These are phyloP conservation scores for Myotis pilosus DNA, from an alignment of 2,797 vertebrate genomes.

Conservation along the genomic window DNA sequence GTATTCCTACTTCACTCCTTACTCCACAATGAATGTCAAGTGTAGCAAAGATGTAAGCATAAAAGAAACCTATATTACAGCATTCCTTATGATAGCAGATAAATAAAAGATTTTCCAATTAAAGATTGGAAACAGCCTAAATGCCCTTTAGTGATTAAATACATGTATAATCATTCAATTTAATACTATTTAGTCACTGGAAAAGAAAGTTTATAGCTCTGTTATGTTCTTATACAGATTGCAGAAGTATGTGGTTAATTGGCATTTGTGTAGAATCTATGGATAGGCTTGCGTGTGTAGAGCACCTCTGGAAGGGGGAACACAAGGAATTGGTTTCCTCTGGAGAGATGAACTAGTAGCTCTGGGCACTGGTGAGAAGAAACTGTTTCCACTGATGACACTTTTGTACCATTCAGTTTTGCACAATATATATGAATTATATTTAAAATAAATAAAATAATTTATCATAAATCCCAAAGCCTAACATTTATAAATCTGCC, in stretches of 20 bases:
- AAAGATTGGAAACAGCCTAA: neutral
- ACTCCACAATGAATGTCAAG: conserved; percentile 31
- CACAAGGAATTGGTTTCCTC: neutral
- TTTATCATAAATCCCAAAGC: conserved; percentile 26
- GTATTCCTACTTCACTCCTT: neutral
- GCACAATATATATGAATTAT: neutral
- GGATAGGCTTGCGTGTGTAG: neutral
- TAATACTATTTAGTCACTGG: neutral
- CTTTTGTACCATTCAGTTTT: neutral
- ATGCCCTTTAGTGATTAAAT: neutral
- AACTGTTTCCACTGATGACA: neutral
- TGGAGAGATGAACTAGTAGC: neutral
- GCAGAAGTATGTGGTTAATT: neutral
- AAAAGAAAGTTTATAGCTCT: neutral
- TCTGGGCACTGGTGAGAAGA: neutral
- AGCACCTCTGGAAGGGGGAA: neutral
- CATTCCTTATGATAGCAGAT: neutral
- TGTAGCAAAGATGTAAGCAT: neutral
- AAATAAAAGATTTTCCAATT: neutral
- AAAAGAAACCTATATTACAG: neutral
- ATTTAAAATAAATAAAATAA: neutral
- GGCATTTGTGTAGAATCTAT: neutral
- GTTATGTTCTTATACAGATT: neutral
- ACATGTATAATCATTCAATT: neutral
- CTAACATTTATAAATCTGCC: neutral